Evolutionary conservation across 2,797 vertebrate genomes (phyloP), one percentile per base, ranked within the genome.

Genomic region (Erethizon dorsatum): DNA sequence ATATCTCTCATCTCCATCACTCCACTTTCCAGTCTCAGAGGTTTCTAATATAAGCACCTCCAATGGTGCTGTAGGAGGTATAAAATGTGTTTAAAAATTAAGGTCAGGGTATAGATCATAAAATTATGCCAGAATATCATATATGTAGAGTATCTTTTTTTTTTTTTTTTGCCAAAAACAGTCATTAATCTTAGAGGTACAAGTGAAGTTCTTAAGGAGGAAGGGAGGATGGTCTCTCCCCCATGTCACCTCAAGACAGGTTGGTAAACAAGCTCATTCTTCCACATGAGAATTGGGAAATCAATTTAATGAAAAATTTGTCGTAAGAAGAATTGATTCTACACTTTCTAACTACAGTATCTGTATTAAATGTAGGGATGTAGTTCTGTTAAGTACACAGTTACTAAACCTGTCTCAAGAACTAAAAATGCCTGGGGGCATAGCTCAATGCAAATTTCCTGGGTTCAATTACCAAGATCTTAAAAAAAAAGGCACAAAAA

Each of bases 231-330:
- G 6, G 31, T 0, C 2, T 47, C 20, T 90, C 50, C 11, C 11
- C 18, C n/a, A 52, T 52, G 15, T 67, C 22, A 83, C 15, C n/a
- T 93, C 56, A 71, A 22, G 22, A 24, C 5, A 91, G 45, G 2
- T n/a, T 45, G n/a, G 41, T 47, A 57, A 94, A 93, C 24, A 65
- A 95, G 12, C 12, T 20, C 20, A 28, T 67, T 67, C 22, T 90
- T 52, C 63, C 37, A 91, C 31, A 75, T 2, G 37, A 22, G 71
- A 65, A 12, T 69, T 84, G 45, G 12, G 5, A 92, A 93, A 85
- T 86, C 2, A 78, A 33, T 85, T 91, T 59, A 96, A 84, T 91
- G 56, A 83, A 78, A 85, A 50, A 65, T 56, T 73, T 90, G 12
- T 52, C 54, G 17, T 86, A 92, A 69, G 50, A 89, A 73, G 20